Base-by-base conservation (phyloP, 2,113 vertebrate genomes). In the Rhabdornis inornatus region DNA sequence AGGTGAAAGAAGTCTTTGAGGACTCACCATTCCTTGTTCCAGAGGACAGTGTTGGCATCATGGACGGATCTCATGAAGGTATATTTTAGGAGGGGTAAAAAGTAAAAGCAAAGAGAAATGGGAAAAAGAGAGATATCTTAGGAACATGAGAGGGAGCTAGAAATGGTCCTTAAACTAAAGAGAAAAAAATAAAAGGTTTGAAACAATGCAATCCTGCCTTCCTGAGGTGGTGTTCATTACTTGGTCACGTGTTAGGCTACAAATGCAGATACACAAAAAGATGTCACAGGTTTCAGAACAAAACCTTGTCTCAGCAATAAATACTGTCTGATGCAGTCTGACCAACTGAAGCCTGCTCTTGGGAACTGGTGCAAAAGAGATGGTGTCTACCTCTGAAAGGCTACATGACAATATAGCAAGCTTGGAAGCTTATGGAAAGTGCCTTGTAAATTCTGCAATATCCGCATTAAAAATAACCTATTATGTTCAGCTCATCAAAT, bases 61-160 rank as follows among this genome's bases (percentile, higher is more conserved):
- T 99, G 99, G 98, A 99, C 0, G 99, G 99, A 89, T 98, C 98
- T 79, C 98, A 99, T 91, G 99, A 99, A 99, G 99, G 99, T 99
- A 90, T 1, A 83, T 86, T 86, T 81, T 63, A 63, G 75, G 57
- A 83, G 22, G 24, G 19, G 17, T 52, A 95, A 83, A 35, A 90
- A 55, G 55, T 40, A n/a, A 70, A 89, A 68, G 23, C 59, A 60
- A 66, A 68, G 65, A 84, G 33, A 27, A 39, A 12, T 37, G 14
- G 15, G 33, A 11, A 33, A 45, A 13, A 45, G 10, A 52, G 33
- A 83, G 35, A 11, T 7, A 9, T 42, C 25, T 70, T 85, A 42
- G 5, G 13, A n/a, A 52, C 7, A 3, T 53, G 42, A 79, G 50
- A 64, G 17, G 33, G 49, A 80, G 82, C 59, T 44, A 83, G 37